phyloP scores from a whole-genome alignment of 2,797 vertebrate species.

The Pseudomugil tenellus region DNA sequence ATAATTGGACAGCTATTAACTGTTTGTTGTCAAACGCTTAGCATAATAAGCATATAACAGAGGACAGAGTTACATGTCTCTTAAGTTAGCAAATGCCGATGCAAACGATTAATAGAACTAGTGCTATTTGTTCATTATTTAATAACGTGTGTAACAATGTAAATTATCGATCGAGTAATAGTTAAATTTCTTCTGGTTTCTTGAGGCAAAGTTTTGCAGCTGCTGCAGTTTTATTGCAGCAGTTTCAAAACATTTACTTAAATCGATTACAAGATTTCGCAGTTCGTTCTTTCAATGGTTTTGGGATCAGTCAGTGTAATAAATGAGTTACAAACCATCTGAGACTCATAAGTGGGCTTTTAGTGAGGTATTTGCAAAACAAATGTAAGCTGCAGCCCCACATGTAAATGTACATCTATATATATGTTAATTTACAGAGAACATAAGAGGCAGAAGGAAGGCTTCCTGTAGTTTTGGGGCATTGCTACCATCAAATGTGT shows the following conservation, averaged over 20 bases:
- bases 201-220: not conserved
- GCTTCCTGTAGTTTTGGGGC: not conserved
- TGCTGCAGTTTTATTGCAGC: not conserved
- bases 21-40: too few relatives aligned
- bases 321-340: not conserved
- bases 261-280: not conserved
- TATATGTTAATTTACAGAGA: too few relatives aligned
- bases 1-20: too few relatives aligned
- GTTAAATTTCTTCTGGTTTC: too few relatives aligned
- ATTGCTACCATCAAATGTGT: too few relatives aligned
- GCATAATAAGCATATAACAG: too few relatives aligned
- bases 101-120: not conserved
- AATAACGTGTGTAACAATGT: not conserved
- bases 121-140: not conserved
- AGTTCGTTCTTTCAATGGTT: not conserved
- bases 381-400: not conserved
- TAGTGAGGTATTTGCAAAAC: not conserved
- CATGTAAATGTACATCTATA: not conserved
- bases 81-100: not conserved
- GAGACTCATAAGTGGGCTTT: not conserved
- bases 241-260: not conserved
- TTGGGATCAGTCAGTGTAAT: not conserved
- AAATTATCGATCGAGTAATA: not conserved
- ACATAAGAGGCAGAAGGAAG: not conserved
- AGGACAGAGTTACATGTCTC: not conserved